Percentiles rank a stretch among this genome's conserved stretches.
These are phyloP conservation scores for Caenorhabditis drosophilae DNA, from an alignment of 2,888 invertebrate species.

Conservation along the genomic window DNA sequence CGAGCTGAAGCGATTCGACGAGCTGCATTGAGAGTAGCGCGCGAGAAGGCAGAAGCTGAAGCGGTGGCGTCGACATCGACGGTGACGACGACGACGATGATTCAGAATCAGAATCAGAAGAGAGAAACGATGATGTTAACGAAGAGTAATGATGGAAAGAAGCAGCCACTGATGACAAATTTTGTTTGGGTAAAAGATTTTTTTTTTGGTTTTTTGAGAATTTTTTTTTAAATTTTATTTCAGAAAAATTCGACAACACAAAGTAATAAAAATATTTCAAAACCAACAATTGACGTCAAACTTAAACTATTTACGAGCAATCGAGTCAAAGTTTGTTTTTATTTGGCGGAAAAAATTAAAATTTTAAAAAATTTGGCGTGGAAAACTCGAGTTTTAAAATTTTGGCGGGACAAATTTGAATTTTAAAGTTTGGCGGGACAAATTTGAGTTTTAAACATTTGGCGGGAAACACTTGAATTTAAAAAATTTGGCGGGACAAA, in stretches of 20 bases:
- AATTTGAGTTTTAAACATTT: too few relatives aligned
- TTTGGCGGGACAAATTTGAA: too few relatives aligned
- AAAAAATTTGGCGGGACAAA: too few relatives aligned
- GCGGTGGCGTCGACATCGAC: too few relatives aligned
- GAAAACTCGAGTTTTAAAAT: too few relatives aligned
- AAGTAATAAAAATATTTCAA: background rate
- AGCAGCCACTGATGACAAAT: slow-evolving; percentile 7
- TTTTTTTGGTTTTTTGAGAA: background rate
- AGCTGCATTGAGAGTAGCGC: slow-evolving; percentile 24
- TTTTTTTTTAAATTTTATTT: background rate
- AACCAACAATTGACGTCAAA: slow-evolving; percentile 23
- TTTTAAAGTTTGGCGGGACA: too few relatives aligned
- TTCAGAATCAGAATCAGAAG: too few relatives aligned
- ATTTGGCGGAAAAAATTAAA: slow-evolving; percentile 1
- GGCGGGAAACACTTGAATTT: too few relatives aligned
- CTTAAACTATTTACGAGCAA: slow-evolving; percentile 15
- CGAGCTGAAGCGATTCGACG: slow-evolving; percentile 44
- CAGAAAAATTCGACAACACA: background rate
- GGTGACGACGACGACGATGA: too few relatives aligned
- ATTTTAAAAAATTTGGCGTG: background rate
- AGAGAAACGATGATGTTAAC: too few relatives aligned
- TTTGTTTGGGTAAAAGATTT: slow-evolving; percentile 11
- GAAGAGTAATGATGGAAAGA: too few relatives aligned
- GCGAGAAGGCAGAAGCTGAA: slow-evolving; percentile 17
- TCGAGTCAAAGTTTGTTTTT: slow-evolving; percentile 3